Evolutionary conservation across 2,888 invertebrate species (phyloP), one percentile per base, ranked within the genome.

Genomic region (Ennomos fuscantarius): DNA sequence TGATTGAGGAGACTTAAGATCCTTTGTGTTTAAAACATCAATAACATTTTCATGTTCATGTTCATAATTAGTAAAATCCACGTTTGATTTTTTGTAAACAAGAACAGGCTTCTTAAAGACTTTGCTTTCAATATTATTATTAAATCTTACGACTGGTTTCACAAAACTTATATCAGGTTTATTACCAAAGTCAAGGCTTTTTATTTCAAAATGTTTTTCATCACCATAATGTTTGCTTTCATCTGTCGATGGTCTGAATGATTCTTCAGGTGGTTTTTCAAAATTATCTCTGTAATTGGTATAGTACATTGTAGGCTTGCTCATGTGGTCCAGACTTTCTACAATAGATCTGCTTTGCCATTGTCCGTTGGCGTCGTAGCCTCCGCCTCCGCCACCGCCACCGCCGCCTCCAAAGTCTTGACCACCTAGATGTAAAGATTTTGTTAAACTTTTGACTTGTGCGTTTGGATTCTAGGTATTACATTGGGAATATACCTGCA

Each of bases 341-440:
- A 77, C 68, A 62, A 88, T 80, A 48, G 86, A 87, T 72, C 91
- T 73, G 66, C 89, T 90, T 69, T 89, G 91, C 92, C 91, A 92
- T 71, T 92, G 92, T 13, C 86, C 90, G 43, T 91, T 91, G 2
- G 89, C 84, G 53, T 92, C 91, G 68, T 92, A 91, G 0, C 91
- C 86, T 1, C 81, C 81, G 1, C 82, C 62, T 12, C 63, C 66
- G 9, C 45, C 51, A 9, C 60, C 59, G 5, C 46, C 33, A 33
- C 51, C 86, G 0, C 87, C 87, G 2, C 85, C 84, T 0, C 79
- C 81, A 46, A 81, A 89, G 73, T 84, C 92, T 79, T 88, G 89
- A 42, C 85, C 86, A 83, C 88, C 88, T 87, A 78, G 39, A 47
- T 50, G 37, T 52, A 57, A 57, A 57, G 43, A 48, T 74, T 72